A percentile compares a stretch with the other conserved stretches of the same genome.
Evolutionary conservation across 2,797 vertebrate genomes (phyloP).

Genomic region (Galagoides demidoff): DNA sequence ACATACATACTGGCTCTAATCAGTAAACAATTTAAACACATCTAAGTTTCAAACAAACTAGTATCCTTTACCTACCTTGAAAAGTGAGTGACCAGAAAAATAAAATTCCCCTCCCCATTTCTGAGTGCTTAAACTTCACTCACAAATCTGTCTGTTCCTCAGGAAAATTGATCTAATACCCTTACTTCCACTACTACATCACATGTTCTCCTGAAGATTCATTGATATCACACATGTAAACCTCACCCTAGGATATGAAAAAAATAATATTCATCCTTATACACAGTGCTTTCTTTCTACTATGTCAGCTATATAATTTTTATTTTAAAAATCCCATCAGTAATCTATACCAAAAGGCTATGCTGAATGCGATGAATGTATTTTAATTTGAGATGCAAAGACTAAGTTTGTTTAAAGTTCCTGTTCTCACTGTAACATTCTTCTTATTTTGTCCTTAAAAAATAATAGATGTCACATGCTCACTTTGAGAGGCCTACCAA

Average conservation of each 20-base stretch:
- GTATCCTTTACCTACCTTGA: neutral
- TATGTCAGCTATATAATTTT: neutral
- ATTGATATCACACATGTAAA: neutral
- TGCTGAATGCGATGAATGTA: neutral
- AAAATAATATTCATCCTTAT: neutral
- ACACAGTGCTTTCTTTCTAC: neutral
- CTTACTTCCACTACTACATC: neutral
- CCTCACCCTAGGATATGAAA: neutral
- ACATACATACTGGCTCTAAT: neutral
- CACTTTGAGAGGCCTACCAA: neutral
- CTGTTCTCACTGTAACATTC: neutral
- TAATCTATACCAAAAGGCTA: neutral
- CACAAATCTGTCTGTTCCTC: neutral
- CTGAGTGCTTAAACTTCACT: neutral
- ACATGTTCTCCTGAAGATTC: neutral
- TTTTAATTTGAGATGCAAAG: neutral
- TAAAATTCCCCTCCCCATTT: neutral
- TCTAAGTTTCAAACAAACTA: neutral
- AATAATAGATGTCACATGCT: neutral
- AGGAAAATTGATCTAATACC: neutral
- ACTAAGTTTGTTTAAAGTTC: neutral
- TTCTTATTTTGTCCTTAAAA: slow-evolving; percentile 38
- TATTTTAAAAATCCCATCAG: neutral
- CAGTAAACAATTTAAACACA: neutral
- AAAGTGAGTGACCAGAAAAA: neutral